Conservation (phyloP, 2,888 invertebrate species). For the Scelioninae gen. 2 region DNA sequence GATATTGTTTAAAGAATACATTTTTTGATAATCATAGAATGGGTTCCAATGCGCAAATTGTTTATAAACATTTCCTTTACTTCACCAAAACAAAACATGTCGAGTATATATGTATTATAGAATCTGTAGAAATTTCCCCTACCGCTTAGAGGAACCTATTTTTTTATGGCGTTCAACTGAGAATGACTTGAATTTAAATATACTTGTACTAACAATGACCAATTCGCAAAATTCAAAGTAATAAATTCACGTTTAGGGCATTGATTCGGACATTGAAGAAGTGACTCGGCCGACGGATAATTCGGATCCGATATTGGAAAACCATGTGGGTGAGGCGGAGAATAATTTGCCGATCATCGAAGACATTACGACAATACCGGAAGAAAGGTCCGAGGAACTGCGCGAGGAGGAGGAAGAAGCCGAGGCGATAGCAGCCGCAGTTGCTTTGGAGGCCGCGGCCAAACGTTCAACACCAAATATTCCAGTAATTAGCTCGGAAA, state of each 20-base stretch:
- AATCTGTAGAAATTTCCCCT: too few species aligned
- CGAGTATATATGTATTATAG: too few species aligned
- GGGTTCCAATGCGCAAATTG: too few species aligned
- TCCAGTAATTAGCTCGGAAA: slow-evolving; percentile 66
- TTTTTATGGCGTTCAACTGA: too few species aligned
- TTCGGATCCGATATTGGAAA: slow-evolving; percentile 74
- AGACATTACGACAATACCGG: slow-evolving; percentile 75
- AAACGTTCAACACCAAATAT: slow-evolving; percentile 63
- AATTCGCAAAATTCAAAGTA: too few species aligned
- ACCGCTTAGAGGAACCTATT: too few species aligned
- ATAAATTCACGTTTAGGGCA: slow-evolving; percentile 78
- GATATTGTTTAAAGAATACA: too few species aligned
- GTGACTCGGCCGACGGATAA: slow-evolving; percentile 83
- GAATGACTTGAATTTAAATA: too few species aligned
- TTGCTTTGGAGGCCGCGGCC: slow-evolving; percentile 58
- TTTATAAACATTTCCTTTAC: too few species aligned
- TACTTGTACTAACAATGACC: too few species aligned
- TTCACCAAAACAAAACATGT: too few species aligned
- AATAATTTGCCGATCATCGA: slow-evolving; percentile 71
- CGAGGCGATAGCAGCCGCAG: slow-evolving; percentile 69
- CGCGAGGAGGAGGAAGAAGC: slow-evolving; percentile 76
- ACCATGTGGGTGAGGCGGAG: slow-evolving; percentile 69
- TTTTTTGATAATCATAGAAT: too few species aligned
- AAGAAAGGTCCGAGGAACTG: slow-evolving; percentile 79
- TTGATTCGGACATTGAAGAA: slow-evolving; percentile 92